Evolutionary conservation across 2,797 vertebrate genomes (phyloP).

Genomic region (Acipenser transmontanus): DNA sequence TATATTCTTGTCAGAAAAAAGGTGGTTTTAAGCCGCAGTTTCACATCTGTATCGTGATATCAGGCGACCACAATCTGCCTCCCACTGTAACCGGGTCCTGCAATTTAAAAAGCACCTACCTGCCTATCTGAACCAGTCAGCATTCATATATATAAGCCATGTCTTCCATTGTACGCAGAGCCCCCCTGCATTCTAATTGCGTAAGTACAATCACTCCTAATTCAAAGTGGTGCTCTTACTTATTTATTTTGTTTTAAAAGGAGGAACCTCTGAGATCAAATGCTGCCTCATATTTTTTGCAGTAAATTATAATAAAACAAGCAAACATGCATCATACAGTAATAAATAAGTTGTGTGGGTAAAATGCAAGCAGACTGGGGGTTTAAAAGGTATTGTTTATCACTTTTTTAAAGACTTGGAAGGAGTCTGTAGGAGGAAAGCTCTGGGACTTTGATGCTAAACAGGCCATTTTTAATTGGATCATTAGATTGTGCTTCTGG

Average conservation of each 20-base stretch:
- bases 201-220: slow-evolving; percentile 57
- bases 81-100: slow-evolving; percentile 47
- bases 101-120: slow-evolving; percentile 48
- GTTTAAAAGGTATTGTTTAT: not conserved
- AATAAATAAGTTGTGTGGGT: slow-evolving; percentile 49
- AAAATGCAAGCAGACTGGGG: slow-evolving; percentile 35
- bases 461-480: too few species aligned
- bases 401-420: slow-evolving; percentile 2
- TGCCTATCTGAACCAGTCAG: slow-evolving; percentile 48
- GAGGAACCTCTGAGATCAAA: slow-evolving; percentile 48
- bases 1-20: too few species aligned
- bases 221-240: slow-evolving; percentile 58
- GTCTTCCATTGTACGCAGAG: slow-evolving; percentile 33
- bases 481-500: too few species aligned
- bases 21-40: too few species aligned
- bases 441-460: too few species aligned
- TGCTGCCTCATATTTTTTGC: slow-evolving; percentile 45
- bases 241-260: slow-evolving; percentile 56
- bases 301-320: slow-evolving; percentile 52
- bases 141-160: slow-evolving; percentile 40
- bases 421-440: slow-evolving; percentile 3
- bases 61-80: too few species aligned
- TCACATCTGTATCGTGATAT: too few species aligned
- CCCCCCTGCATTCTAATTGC: slow-evolving; percentile 52
- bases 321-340: slow-evolving; percentile 55